Percentiles rank a stretch among this genome's conserved stretches.
phyloP scores from a whole-genome alignment of 2,888 invertebrate species.

The Orthonevra nobilis region DNA sequence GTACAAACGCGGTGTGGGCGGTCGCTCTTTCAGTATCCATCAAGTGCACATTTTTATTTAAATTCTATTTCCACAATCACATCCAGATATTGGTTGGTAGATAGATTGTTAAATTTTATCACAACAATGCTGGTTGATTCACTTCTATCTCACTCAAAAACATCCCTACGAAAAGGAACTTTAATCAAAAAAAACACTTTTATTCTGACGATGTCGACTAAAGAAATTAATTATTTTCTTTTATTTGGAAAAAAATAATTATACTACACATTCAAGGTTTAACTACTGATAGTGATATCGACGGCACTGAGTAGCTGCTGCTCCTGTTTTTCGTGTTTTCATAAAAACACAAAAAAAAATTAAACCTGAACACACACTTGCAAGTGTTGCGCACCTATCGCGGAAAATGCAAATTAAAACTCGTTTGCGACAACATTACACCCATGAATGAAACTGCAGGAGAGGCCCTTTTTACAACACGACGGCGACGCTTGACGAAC shows the following conservation, averaged over 20 bases:
- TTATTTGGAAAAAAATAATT: neutral
- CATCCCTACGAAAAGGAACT: slow-evolving; percentile 16
- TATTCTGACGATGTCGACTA: no score
- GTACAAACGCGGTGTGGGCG: neutral
- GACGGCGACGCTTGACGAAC: slow-evolving; percentile 17
- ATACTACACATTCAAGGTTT: slow-evolving; percentile 23
- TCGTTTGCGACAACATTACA: slow-evolving; percentile 54
- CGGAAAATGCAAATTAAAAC: slow-evolving; percentile 59
- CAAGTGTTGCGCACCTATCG: slow-evolving; percentile 19
- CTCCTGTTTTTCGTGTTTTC: slow-evolving; percentile 58
- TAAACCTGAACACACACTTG: no score
- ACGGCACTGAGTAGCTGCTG: slow-evolving; percentile 26
- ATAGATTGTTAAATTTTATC: slow-evolving; percentile 24
- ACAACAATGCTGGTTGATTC: slow-evolving; percentile 40
- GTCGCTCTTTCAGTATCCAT: slow-evolving; percentile 28
- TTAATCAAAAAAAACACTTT: no score
- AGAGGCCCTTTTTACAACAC: slow-evolving; percentile 44
- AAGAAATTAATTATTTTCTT: slow-evolving; percentile 33
- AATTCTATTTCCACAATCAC: slow-evolving; percentile 31
- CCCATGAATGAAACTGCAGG: slow-evolving; percentile 61
- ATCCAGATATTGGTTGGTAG: neutral
- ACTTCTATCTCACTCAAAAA: no score
- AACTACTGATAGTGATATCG: neutral
- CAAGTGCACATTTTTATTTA: slow-evolving; percentile 41
- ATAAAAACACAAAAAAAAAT: no score